These are phyloP conservation scores for Ostrea edulis DNA, from an alignment of 1,140 invertebrate genomes.

Conservation along the genomic window DNA sequence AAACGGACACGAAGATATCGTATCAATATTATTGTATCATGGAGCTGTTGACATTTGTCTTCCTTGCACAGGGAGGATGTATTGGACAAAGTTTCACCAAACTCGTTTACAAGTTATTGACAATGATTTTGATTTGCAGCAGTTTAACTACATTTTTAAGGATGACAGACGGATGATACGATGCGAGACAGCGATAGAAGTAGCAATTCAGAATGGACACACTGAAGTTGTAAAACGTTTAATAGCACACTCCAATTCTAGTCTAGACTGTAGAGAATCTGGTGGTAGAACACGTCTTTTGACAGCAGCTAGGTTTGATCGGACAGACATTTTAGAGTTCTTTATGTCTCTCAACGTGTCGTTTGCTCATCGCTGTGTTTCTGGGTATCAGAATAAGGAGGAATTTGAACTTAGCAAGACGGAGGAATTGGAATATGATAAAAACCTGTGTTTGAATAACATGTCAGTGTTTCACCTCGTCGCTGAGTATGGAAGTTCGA, in stretches of 20 bases:
- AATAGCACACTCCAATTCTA: neutral
- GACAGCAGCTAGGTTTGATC: neutral
- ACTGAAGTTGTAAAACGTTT: neutral
- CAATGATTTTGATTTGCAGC: neutral
- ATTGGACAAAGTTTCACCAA: constrained; percentile 1
- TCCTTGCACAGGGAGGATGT: neutral
- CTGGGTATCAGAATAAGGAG: neutral
- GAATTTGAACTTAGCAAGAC: neutral
- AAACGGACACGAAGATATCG: neutral
- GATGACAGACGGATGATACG: neutral
- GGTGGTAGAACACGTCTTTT: neutral
- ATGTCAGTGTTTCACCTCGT: neutral
- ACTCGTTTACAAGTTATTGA: constrained; percentile 13
- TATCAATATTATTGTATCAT: neutral
- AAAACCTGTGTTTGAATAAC: neutral
- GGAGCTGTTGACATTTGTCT: neutral
- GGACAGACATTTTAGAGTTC: neutral
- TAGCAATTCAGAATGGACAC: neutral
- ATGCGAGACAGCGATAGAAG: neutral
- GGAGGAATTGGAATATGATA: neutral
- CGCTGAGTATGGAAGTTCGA: neutral
- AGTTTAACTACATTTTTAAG: neutral
- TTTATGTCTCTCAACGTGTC: neutral
- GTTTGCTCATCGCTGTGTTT: neutral
- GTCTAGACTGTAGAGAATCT: neutral